Conservation (phyloP, 2,888 invertebrate species). For the Phyto melanocephala region DNA sequence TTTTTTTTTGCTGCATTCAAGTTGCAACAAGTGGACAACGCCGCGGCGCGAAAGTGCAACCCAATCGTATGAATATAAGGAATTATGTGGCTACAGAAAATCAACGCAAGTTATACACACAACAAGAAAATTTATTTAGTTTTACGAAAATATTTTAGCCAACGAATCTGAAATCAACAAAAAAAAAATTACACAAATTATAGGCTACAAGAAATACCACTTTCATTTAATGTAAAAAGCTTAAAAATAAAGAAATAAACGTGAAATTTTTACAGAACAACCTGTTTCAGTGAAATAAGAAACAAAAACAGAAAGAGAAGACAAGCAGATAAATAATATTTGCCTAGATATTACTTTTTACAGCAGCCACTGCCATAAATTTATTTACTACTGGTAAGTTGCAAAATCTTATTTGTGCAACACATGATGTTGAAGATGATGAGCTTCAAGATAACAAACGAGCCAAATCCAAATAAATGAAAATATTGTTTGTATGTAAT, state of each 20-base stretch:
- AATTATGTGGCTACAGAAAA: constrained; percentile 43
- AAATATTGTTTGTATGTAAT: not conserved
- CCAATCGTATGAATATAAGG: constrained; percentile 34
- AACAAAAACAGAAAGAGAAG: not conserved
- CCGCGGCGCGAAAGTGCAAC: constrained; percentile 46
- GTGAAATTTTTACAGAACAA: constrained; percentile 50
- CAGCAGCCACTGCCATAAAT: not conserved
- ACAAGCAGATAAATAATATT: not conserved
- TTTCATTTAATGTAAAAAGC: constrained; percentile 55
- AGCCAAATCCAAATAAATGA: not conserved
- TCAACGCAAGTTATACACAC: constrained; percentile 12
- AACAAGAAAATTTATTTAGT: constrained; percentile 24
- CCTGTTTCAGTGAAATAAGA: constrained; percentile 42
- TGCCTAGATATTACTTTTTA: constrained; percentile 7
- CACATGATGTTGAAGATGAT: constrained; percentile 39
- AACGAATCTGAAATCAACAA: not conserved
- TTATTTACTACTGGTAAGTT: not conserved
- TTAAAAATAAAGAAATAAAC: constrained; percentile 35
- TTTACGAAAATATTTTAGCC: constrained; percentile 14
- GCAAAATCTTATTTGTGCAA: constrained; percentile 43
- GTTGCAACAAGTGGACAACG: constrained; percentile 50
- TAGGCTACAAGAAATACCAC: constrained; percentile 59
- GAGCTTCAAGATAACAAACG: constrained; percentile 37
- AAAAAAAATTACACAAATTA: constrained; percentile 18
- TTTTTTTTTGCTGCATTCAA: not conserved